These are phyloP conservation scores for Porites australiensis DNA, from an alignment of 64 coral and sea anemone species.

Conservation along the genomic window DNA sequence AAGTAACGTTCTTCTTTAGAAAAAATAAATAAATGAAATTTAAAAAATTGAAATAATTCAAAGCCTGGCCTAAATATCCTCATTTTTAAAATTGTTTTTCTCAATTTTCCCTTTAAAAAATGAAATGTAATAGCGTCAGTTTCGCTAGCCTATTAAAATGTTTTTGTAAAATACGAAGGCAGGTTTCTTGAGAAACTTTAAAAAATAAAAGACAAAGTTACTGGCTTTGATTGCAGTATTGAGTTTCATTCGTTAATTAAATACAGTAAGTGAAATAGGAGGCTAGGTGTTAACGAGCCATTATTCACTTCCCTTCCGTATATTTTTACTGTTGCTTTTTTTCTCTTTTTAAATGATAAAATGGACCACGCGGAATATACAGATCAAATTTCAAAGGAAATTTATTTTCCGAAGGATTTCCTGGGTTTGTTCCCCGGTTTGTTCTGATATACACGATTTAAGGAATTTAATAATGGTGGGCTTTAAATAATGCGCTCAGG, in stretches of 20 bases:
- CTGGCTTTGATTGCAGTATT: not conserved
- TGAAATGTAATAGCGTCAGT: too few species aligned
- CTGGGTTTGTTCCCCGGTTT: not conserved
- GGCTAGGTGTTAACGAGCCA: not conserved
- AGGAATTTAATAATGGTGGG: not conserved
- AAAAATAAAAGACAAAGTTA: not conserved
- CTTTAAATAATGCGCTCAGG: not conserved
- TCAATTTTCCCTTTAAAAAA: too few species aligned
- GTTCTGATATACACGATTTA: not conserved
- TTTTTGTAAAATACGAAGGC: not conserved
- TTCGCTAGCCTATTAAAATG: not conserved
- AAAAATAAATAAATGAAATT: too few species aligned
- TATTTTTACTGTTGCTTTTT: not conserved
- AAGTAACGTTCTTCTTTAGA: too few species aligned
- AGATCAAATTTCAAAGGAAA: constrained; percentile 17
- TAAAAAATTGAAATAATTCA: too few species aligned
- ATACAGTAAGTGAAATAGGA: not conserved
- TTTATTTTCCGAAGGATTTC: constrained; percentile 5
- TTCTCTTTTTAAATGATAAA: not conserved
- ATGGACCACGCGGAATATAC: not conserved
- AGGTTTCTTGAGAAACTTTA: not conserved
- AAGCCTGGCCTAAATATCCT: too few species aligned
- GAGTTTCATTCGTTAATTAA: constrained; percentile 1
- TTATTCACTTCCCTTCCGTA: not conserved
- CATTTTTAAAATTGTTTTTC: too few species aligned